Conservation (phyloP, 1,140 invertebrate species). For the Drosophila guanche region DNA sequence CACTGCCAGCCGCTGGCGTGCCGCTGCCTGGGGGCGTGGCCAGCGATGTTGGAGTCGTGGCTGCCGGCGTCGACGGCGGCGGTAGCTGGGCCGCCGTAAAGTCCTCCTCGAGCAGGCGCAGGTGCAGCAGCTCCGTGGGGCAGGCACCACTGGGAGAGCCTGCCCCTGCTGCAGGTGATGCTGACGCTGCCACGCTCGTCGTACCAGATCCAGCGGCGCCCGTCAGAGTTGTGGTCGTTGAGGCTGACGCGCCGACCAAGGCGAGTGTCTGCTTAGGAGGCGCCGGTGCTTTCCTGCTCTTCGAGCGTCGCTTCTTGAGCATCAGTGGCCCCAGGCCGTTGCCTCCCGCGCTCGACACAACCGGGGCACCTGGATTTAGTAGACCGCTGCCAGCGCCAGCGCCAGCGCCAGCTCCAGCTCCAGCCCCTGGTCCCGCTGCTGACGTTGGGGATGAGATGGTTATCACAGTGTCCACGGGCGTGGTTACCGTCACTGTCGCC, state of each 20-base stretch:
- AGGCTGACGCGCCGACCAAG: slow-evolving; percentile 35
- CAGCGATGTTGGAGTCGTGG: slow-evolving; percentile 47
- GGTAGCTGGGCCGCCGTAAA: slow-evolving; percentile 57
- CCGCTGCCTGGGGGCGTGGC: slow-evolving; percentile 28
- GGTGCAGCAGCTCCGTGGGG: slow-evolving; percentile 55
- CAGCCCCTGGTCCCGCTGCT: slow-evolving; percentile 72
- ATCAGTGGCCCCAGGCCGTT: slow-evolving; percentile 87
- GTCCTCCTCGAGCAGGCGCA: slow-evolving; percentile 77
- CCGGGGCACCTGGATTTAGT: slow-evolving; percentile 81
- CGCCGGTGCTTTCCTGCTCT: slow-evolving; percentile 88
- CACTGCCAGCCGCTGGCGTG: slow-evolving; percentile 42
- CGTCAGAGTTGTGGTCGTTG: slow-evolving; percentile 49
- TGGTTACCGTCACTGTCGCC: slow-evolving; percentile 44
- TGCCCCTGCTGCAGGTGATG: slow-evolving; percentile 27
- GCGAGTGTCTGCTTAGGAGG: slow-evolving; percentile 84
- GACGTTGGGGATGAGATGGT: slow-evolving; percentile 77
- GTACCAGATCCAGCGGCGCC: slow-evolving; percentile 67
- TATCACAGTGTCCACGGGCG: slow-evolving; percentile 71
- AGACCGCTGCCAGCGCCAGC: slow-evolving; percentile 77
- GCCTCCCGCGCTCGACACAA: slow-evolving; percentile 84
- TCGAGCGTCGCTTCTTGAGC: slow-evolving; percentile 88
- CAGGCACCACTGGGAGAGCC: slow-evolving; percentile 9
- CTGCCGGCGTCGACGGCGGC: slow-evolving; percentile 22
- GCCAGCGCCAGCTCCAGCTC: slow-evolving; percentile 73
- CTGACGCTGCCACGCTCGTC: slow-evolving; percentile 67